phyloP scores from a whole-genome alignment of 2,797 vertebrate genomes.

The Lithobates sylvaticus region DNA sequence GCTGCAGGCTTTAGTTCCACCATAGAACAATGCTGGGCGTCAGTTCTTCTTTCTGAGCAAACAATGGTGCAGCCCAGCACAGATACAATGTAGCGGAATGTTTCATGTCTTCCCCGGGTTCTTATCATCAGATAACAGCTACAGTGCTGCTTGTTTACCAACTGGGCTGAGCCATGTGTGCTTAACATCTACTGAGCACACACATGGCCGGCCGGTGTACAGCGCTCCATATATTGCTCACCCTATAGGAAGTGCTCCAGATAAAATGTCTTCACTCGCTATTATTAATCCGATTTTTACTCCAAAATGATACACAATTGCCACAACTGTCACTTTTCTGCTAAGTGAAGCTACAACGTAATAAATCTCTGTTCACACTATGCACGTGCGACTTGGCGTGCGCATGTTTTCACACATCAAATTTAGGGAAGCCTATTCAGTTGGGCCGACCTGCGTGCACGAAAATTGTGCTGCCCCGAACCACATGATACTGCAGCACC shows the following conservation, averaged over 20 bases:
- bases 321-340: no score
- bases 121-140: neutral
- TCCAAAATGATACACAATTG: no score
- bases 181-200: neutral
- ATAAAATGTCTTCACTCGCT: neutral
- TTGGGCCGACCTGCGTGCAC: no score
- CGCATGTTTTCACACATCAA: no score
- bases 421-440: no score
- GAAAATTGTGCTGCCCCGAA: no score
- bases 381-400: no score
- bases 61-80: neutral
- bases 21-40: neutral
- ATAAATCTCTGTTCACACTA: no score
- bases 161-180: neutral
- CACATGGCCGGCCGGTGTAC: neutral
- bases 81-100: neutral
- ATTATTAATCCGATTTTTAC: no score
- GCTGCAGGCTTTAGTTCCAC: neutral
- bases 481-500: no score
- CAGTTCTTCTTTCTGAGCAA: neutral
- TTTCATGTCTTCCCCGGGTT: neutral
- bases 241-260: no score
- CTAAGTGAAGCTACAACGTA: no score
- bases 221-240: neutral
- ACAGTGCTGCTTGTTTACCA: neutral